Percentiles rank a stretch among this genome's conserved stretches.
phyloP scores from a whole-genome alignment of 1,140 invertebrate species.

The Asobara japonica region DNA sequence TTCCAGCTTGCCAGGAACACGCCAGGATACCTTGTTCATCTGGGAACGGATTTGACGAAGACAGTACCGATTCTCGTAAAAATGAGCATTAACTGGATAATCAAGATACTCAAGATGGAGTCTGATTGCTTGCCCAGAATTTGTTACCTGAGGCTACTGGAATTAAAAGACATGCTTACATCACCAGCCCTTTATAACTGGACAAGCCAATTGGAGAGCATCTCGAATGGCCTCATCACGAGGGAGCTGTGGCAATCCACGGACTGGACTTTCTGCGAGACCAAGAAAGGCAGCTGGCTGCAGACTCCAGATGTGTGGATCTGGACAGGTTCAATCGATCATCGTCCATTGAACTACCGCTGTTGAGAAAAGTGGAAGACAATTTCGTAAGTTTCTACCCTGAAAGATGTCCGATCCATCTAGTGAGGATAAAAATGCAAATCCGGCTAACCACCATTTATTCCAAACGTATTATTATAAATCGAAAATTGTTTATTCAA shows the following conservation, averaged over 20 bases:
- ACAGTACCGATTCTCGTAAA: not conserved
- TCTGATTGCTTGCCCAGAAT: not conserved
- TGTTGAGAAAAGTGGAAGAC: not conserved
- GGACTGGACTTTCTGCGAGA: not conserved
- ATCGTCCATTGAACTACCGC: not conserved
- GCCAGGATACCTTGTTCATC: conserved; percentile 24
- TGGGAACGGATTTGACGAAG: too few species aligned
- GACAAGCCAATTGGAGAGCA: not conserved
- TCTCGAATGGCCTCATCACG: not conserved
- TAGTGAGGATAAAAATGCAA: not conserved
- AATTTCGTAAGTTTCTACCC: not conserved
- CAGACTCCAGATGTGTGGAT: not conserved
- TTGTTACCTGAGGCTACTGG: not conserved
- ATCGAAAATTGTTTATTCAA: not conserved
- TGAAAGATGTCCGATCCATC: not conserved
- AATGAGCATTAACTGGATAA: not conserved
- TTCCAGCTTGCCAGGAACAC: conserved; percentile 17
- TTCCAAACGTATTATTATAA: not conserved
- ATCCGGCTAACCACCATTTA: not conserved
- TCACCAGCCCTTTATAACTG: not conserved
- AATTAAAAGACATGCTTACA: not conserved
- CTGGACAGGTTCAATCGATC: not conserved
- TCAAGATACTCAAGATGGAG: not conserved
- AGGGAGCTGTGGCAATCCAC: not conserved
- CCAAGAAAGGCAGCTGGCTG: not conserved